These are phyloP conservation scores for Lottia scabra DNA, from an alignment of 2,888 invertebrate species.

Conservation along the genomic window DNA sequence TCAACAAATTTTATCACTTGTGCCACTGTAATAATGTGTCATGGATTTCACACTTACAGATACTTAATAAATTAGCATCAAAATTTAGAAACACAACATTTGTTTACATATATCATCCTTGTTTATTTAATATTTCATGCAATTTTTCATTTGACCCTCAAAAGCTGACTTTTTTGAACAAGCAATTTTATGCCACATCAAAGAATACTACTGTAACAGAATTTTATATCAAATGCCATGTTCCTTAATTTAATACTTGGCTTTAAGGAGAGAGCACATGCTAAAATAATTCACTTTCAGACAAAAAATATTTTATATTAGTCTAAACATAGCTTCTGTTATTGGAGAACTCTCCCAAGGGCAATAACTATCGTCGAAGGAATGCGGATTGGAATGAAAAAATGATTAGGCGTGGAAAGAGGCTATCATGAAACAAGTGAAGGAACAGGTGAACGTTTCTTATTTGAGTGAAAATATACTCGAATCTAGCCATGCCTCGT, in stretches of 20 bases:
- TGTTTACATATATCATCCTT: background rate
- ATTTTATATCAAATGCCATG: too few relatives aligned
- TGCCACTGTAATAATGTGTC: too few relatives aligned
- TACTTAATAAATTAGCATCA: too few relatives aligned
- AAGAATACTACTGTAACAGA: too few relatives aligned
- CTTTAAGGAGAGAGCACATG: background rate
- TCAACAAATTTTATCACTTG: too few relatives aligned
- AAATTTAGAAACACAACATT: background rate
- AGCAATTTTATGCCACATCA: too few relatives aligned
- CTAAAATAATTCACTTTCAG: background rate
- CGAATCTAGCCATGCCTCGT: slow-evolving; percentile 22
- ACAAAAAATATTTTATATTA: background rate
- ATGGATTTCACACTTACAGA: too few relatives aligned
- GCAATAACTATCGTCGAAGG: background rate
- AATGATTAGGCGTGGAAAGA: background rate
- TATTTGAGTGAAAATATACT: slow-evolving; percentile 1
- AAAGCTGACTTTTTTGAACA: too few relatives aligned
- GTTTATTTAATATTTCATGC: slow-evolving; percentile 1
- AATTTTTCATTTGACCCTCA: background rate
- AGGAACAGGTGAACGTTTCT: background rate
- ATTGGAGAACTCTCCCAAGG: background rate
- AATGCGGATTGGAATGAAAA: background rate
- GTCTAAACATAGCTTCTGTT: background rate
- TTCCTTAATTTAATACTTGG: too few relatives aligned
- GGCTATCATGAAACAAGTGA: background rate